phyloP scores from a whole-genome alignment of 2,797 vertebrate genomes.

The Lithobates pipiens region DNA sequence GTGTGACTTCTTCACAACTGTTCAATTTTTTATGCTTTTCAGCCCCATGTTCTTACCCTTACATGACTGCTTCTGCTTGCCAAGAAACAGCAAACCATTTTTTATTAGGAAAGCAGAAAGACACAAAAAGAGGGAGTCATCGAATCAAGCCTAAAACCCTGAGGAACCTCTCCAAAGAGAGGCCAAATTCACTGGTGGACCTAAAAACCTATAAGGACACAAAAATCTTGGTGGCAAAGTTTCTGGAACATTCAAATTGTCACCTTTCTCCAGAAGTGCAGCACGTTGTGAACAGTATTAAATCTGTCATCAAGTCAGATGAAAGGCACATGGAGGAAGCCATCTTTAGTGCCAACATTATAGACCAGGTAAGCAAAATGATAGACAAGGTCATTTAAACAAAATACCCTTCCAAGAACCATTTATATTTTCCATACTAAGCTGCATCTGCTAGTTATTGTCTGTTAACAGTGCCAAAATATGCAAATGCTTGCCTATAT shows the following conservation, averaged over 20 bases:
- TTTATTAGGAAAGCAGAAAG: slow-evolving; percentile 74
- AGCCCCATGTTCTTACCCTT: slow-evolving; percentile 71
- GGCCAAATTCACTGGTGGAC: slow-evolving; percentile 87
- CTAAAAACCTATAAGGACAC: slow-evolving; percentile 93
- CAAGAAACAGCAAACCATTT: slow-evolving; percentile 69
- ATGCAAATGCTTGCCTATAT: background rate
- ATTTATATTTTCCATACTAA: no score
- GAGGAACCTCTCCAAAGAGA: slow-evolving; percentile 76
- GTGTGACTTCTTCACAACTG: slow-evolving; percentile 14
- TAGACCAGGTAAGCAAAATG: slow-evolving; percentile 84
- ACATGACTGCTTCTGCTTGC: slow-evolving; percentile 67
- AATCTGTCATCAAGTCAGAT: slow-evolving; percentile 87
- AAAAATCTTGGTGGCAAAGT: slow-evolving; percentile 93
- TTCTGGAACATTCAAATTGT: slow-evolving; percentile 93
- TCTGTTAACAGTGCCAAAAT: background rate
- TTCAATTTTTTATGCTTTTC: slow-evolving; percentile 58
- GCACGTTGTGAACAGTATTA: slow-evolving; percentile 91
- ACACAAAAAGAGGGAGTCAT: slow-evolving; percentile 74
- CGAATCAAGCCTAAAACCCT: slow-evolving; percentile 78
- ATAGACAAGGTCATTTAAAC: background rate
- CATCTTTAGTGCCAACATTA: slow-evolving; percentile 87
- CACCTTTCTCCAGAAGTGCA: slow-evolving; percentile 89
- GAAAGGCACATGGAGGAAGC: slow-evolving; percentile 94
- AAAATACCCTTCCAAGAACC: background rate
- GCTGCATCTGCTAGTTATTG: background rate